phyloP scores from a whole-genome alignment of 2,113 vertebrate genomes.

The Hemiscyllium ocellatum region DNA sequence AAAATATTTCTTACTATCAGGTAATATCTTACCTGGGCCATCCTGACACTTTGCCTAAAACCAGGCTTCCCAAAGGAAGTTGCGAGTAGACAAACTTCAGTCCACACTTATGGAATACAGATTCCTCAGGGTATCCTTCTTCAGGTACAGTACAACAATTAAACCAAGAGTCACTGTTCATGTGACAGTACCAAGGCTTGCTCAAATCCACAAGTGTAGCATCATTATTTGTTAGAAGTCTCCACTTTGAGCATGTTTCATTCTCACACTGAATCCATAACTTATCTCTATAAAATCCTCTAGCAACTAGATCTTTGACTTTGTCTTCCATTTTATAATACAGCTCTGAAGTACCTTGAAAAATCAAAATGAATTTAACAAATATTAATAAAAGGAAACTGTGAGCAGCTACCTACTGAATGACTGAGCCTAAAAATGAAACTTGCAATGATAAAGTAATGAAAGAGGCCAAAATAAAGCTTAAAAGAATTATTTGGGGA shows the following conservation, averaged over 20 bases:
- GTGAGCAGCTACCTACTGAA: neutral
- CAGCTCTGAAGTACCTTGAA: constrained; percentile 38
- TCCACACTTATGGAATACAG: constrained; percentile 44
- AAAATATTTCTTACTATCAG: constrained; percentile 33
- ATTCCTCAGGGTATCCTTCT: constrained; percentile 46
- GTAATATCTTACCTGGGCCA: constrained; percentile 49
- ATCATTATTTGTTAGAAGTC: constrained; percentile 45
- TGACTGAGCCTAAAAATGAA: neutral
- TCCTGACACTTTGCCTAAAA: constrained; percentile 48
- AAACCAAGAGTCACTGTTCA: constrained; percentile 46
- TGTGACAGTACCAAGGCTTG: constrained; percentile 48
- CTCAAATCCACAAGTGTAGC: constrained; percentile 40
- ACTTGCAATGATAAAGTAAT: too few species aligned
- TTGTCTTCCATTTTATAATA: constrained; percentile 2
- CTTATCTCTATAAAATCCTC: constrained; percentile 41
- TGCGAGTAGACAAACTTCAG: constrained; percentile 47
- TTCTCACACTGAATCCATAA: constrained; percentile 50
- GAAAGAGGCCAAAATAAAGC: too few species aligned
- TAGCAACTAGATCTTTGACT: constrained; percentile 38
- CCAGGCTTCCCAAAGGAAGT: constrained; percentile 50
- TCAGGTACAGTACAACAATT: constrained; percentile 47
- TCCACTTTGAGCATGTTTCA: constrained; percentile 51
- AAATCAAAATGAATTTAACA: neutral
- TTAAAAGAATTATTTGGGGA: too few species aligned
- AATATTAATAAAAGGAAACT: neutral